These are phyloP conservation scores for Eupithecia subfuscata DNA, from an alignment of 2,888 invertebrate genomes.

Conservation along the genomic window DNA sequence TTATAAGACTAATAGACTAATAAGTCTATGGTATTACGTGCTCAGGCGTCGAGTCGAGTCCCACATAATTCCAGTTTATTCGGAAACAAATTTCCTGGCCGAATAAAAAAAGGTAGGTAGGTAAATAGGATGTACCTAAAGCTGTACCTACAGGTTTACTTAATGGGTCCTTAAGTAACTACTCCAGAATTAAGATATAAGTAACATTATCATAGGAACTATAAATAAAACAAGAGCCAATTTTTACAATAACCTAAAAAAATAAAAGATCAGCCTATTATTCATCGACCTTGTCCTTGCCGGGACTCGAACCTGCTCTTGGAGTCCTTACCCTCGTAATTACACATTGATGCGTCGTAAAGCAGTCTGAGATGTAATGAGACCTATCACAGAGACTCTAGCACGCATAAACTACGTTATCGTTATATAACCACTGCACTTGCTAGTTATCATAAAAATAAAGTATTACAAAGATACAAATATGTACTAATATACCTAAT, in stretches of 20 bases:
- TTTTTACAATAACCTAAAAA: background rate
- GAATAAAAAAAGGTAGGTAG: too few relatives aligned
- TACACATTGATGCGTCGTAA: conserved; percentile 14
- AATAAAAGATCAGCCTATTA: conserved; percentile 7
- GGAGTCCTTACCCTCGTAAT: conserved; percentile 26
- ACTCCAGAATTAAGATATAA: background rate
- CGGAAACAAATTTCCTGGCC: too few relatives aligned
- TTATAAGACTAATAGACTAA: too few relatives aligned
- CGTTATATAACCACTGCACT: background rate
- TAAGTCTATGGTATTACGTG: too few relatives aligned
- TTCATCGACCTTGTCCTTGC: conserved; percentile 22
- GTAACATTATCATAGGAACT: background rate
- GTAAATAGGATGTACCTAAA: too few relatives aligned
- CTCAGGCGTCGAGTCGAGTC: too few relatives aligned
- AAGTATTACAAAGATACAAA: too few relatives aligned
- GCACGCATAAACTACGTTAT: background rate
- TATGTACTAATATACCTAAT: too few relatives aligned
- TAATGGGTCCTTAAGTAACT: background rate
- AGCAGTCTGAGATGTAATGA: conserved; percentile 2
- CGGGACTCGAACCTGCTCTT: conserved; percentile 22
- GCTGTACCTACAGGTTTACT: too few relatives aligned
- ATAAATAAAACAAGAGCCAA: background rate
- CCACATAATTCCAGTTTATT: too few relatives aligned
- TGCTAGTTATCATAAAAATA: too few relatives aligned
- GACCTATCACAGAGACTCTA: background rate